Evolutionary conservation across 2,888 invertebrate genomes (phyloP).

Genomic region (Drosophila monieri): DNA sequence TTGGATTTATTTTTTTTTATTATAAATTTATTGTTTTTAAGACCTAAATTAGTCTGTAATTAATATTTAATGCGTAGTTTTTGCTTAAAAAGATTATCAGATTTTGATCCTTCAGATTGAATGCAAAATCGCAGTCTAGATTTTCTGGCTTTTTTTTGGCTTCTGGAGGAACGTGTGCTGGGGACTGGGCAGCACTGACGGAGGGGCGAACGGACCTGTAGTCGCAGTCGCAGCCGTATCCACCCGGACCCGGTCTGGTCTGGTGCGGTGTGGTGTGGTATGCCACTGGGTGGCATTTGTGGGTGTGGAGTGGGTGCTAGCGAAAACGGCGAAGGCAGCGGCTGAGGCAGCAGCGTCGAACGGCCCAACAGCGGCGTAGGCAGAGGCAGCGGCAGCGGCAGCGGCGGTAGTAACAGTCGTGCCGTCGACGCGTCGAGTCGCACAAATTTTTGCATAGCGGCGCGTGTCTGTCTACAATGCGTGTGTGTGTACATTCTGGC

Average conservation of each 20-base stretch:
- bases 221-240: not conserved
- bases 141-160: too few species aligned
- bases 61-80: too few species aligned
- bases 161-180: too few species aligned
- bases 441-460: constrained; percentile 44
- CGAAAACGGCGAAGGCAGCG: not conserved
- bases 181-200: constrained; percentile 2
- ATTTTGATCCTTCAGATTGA: too few species aligned
- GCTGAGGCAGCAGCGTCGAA: constrained; percentile 15
- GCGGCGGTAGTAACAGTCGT: constrained; percentile 54
- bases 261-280: constrained; percentile 5
- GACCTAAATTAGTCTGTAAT: too few species aligned
- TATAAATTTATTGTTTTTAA: too few species aligned
- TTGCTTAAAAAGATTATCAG: too few species aligned
- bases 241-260: constrained; percentile 24
- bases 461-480: constrained; percentile 35
- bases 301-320: constrained; percentile 8
- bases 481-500: constrained; percentile 26
- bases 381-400: constrained; percentile 15
- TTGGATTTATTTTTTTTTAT: too few species aligned
- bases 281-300: not conserved
- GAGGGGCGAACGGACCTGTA: not conserved
- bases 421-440: constrained; percentile 72
- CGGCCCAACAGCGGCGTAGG: constrained; percentile 24
- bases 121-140: too few species aligned